Base-by-base conservation (phyloP, 2,797 vertebrate species). In the Hypotaenidia okinawae region DNA sequence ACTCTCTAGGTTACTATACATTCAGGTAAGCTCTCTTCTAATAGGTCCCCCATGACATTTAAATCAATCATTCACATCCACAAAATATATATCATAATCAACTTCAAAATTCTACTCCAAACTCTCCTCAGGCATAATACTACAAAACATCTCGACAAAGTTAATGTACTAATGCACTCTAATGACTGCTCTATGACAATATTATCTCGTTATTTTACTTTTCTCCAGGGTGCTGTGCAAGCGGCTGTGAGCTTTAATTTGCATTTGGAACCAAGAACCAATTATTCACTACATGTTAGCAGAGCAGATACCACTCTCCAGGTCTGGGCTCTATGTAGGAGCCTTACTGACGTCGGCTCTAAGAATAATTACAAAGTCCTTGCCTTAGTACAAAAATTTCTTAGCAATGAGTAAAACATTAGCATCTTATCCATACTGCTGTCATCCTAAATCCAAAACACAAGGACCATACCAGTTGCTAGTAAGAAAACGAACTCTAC, bases 301-400 rank as follows among this genome's bases (percentile, higher is more conserved):
- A 75, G 22, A 83, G 33, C 22, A 61, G 28, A 77, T 28, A 30
- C 2, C 5, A 16, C 45, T 43, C 13, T 74, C 49, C 49, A 67
- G 22, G 11, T 39, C 24, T 52, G 70, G 61, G 68, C 35, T 85
- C 22, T n/a, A 43, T 5, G 5, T n/a, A 58, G 52, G 18, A 63
- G 11, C 25, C 11, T 80, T 51, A 30, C 0, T 80, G 37, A 66
- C 15, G 87, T 59, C 0, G 2, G n/a, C 4, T 0, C 0, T 63
- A 67, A 19, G 7, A 84, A 23, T 0, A 69, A n/a, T 30, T 41
- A 77, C 6, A 41, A 47, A 81, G 28, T 28, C 51, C 51, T 52
- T 52, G 25, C 16, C 25, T 28, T 52, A 9, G 27, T 28, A 52
- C 27, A 54, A 30, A 30, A 27, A 54, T 30, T 54, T 16, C 9